phyloP scores from a whole-genome alignment of 2,888 invertebrate genomes.

The Poecilobothrus nobilitatus region DNA sequence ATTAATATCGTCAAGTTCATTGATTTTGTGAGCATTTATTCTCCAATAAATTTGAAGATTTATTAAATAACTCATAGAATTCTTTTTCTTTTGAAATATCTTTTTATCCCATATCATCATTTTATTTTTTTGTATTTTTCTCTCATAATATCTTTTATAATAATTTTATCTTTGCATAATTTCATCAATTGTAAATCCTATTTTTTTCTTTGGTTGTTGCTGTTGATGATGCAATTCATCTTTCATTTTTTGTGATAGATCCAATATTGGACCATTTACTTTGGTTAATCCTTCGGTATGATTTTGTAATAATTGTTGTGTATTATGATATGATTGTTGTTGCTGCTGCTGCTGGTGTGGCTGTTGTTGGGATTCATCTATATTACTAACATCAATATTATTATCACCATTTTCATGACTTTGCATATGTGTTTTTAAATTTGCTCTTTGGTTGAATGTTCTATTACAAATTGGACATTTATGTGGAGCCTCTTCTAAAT shows the following conservation, averaged over 20 bases:
- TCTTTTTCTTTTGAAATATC: too few relatives aligned
- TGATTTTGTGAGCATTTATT: too few relatives aligned
- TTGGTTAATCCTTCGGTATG: constrained; percentile 15
- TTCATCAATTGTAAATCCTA: constrained; percentile 81
- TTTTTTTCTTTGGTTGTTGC: constrained; percentile 43
- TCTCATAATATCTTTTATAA: neutral
- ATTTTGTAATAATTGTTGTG: constrained; percentile 21
- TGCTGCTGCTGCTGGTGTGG: constrained; percentile 14
- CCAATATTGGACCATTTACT: constrained; percentile 42
- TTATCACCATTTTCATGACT: constrained; percentile 54
- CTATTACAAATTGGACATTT: constrained; percentile 84
- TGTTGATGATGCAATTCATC: constrained; percentile 27
- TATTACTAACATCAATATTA: neutral
- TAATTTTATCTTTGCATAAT: constrained; percentile 69
- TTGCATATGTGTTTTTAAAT: constrained; percentile 80
- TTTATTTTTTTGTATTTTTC: neutral
- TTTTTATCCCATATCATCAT: neutral
- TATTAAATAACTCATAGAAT: too few relatives aligned
- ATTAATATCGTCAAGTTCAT: too few relatives aligned
- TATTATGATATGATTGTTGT: constrained; percentile 25
- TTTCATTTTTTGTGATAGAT: constrained; percentile 47
- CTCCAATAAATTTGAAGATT: too few relatives aligned
- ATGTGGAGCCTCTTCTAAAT: constrained; percentile 88
- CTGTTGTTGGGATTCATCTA: neutral
- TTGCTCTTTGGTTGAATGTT: constrained; percentile 86